These are phyloP conservation scores for Onychostoma macrolepis DNA, from an alignment of 2,113 vertebrate species.

Conservation along the genomic window DNA sequence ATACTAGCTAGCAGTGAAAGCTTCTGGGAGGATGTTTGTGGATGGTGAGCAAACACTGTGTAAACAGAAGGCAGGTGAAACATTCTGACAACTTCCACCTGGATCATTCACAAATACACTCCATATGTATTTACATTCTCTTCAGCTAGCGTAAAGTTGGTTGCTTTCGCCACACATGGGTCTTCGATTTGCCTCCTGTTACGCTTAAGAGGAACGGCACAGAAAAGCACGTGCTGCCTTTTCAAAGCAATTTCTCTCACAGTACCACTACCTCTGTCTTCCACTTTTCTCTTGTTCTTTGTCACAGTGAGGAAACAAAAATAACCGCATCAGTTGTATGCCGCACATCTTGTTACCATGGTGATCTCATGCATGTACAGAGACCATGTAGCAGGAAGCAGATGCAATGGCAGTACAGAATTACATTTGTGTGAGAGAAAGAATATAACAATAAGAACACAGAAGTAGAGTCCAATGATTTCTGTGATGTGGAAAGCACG, in stretches of 20 bases:
- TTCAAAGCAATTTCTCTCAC: conserved; percentile 15
- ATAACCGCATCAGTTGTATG: conserved; percentile 45
- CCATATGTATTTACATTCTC: conserved; percentile 26
- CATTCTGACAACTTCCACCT: conserved; percentile 1
- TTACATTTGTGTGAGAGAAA: background rate
- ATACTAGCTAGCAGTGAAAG: background rate
- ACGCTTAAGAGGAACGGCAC: background rate
- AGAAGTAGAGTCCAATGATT: background rate
- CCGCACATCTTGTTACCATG: conserved; percentile 73
- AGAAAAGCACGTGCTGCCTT: background rate
- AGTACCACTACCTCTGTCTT: background rate
- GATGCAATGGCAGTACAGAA: background rate
- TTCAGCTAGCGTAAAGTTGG: conserved; percentile 18
- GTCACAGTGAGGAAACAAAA: conserved; percentile 41
- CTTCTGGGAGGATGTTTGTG: background rate
- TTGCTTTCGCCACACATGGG: background rate
- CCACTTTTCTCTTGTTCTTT: conserved; percentile 31
- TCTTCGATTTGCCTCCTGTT: background rate
- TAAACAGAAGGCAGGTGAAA: background rate
- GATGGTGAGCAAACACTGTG: conserved; percentile 3
- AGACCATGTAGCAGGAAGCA: conserved; percentile 26
- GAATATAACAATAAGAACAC: background rate
- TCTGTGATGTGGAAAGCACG: background rate
- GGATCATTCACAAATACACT: background rate
- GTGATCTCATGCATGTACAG: conserved; percentile 43